Percentiles rank a stretch among this genome's conserved stretches.
Conservation (phyloP, 1,140 invertebrate species). For the Fragariocoptes setiger region DNA sequence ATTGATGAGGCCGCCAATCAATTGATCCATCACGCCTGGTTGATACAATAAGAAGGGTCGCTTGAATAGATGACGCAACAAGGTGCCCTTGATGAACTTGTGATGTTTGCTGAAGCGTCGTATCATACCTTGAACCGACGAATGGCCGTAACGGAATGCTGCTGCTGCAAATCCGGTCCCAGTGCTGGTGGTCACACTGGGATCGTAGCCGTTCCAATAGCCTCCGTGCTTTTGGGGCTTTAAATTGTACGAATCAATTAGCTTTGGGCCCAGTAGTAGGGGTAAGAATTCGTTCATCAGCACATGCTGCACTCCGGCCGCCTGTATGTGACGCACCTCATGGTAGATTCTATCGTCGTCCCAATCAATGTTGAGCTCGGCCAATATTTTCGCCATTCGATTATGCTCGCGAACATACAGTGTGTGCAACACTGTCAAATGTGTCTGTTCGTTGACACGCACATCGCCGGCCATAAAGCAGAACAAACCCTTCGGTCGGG, state of each 20-base stretch:
- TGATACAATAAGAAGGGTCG: constrained; percentile 56
- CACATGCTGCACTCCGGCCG: constrained; percentile 21
- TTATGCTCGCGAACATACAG: constrained; percentile 22
- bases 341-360: constrained; percentile 23
- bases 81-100: constrained; percentile 11
- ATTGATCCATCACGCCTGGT: constrained; percentile 32
- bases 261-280: constrained; percentile 16
- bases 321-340: constrained; percentile 18
- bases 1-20: constrained; percentile 47
- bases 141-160: constrained; percentile 27
- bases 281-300: constrained; percentile 20
- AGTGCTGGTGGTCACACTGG: constrained; percentile 10
- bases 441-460: constrained; percentile 22
- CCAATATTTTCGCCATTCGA: constrained; percentile 36
- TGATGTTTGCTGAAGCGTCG: not conserved
- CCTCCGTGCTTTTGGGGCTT: constrained; percentile 8
- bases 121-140: constrained; percentile 28
- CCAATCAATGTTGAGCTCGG: constrained; percentile 25
- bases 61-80: constrained; percentile 65
- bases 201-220: constrained; percentile 16
- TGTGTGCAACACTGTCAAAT: constrained; percentile 18
- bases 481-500: constrained; percentile 34
- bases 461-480: constrained; percentile 25
- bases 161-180: constrained; percentile 15
- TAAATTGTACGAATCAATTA: constrained; percentile 10